Conservation (phyloP, 1,140 invertebrate species). For the Heliconius congener region DNA sequence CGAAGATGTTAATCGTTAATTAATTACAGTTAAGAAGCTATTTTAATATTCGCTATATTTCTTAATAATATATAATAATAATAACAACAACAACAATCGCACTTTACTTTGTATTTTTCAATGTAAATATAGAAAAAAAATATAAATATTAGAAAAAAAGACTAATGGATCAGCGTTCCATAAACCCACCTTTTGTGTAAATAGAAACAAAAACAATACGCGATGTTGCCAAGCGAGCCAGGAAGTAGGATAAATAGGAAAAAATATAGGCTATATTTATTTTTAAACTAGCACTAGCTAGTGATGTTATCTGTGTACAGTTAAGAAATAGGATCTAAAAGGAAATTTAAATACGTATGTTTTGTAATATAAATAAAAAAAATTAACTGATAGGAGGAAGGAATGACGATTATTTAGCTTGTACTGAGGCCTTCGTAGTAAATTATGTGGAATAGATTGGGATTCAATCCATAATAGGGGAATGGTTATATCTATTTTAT, state of each 20-base stretch:
- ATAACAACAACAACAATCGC: not conserved
- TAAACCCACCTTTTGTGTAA: conserved; percentile 1
- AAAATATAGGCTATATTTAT: conserved; percentile 10
- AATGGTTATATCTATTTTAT: too few species aligned
- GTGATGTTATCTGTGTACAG: not conserved
- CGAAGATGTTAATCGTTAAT: not conserved
- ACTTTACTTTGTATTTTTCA: not conserved
- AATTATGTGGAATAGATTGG: too few species aligned
- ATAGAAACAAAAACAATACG: conserved; percentile 11
- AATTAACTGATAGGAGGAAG: too few species aligned
- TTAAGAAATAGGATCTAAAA: not conserved
- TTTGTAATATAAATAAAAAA: too few species aligned
- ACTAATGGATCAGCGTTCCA: conserved; percentile 5
- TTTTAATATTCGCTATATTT: too few species aligned
- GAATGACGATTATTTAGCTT: too few species aligned
- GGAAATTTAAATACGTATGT: not conserved
- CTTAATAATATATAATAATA: not conserved
- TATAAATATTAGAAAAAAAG: conserved; percentile 8
- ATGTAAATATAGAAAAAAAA: conserved; percentile 1
- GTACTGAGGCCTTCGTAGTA: too few species aligned
- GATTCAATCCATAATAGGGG: too few species aligned
- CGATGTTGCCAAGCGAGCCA: not conserved
- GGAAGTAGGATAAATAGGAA: conserved; percentile 12
- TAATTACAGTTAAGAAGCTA: not conserved
- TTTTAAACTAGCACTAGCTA: not conserved